Percentiles rank a stretch among this genome's conserved stretches.
phyloP scores from a whole-genome alignment of 2,113 vertebrate species.

The Grantiella picta region DNA sequence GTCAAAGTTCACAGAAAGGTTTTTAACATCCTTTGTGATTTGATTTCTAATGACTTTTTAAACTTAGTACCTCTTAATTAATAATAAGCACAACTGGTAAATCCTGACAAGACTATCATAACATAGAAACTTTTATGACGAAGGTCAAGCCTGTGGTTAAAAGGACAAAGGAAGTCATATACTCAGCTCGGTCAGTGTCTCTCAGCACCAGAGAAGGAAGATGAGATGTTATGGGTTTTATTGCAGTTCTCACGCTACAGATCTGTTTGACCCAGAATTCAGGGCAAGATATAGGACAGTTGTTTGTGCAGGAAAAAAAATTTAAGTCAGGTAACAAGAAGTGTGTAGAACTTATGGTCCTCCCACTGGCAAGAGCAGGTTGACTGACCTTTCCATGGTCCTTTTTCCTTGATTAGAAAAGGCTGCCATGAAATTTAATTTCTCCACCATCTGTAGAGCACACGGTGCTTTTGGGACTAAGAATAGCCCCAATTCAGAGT shows the following conservation, averaged over 20 bases:
- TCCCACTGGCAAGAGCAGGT: not conserved
- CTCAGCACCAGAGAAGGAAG: not conserved
- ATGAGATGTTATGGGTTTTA: not conserved
- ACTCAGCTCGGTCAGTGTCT: not conserved
- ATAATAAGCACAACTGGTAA: conserved; percentile 26
- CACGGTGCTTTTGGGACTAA: not conserved
- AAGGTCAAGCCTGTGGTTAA: conserved; percentile 43
- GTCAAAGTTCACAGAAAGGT: conserved; percentile 13
- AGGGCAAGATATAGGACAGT: not conserved
- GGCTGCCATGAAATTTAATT: not conserved
- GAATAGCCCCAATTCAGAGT: not conserved
- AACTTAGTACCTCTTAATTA: conserved; percentile 53
- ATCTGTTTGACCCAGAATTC: not conserved
- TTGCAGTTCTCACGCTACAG: not conserved
- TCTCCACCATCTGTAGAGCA: not conserved
- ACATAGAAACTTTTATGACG: conserved; percentile 12
- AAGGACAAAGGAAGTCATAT: conserved; percentile 25
- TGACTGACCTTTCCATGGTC: not conserved
- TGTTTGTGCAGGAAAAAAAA: not conserved
- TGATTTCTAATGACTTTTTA: conserved; percentile 51
- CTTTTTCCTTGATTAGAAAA: not conserved
- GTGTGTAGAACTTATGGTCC: not conserved
- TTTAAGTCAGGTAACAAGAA: not conserved
- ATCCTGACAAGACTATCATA: conserved; percentile 5
- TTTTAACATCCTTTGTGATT: conserved; percentile 37